Conservation (phyloP, 2,113 vertebrate species). For the Mustelus asterias region DNA sequence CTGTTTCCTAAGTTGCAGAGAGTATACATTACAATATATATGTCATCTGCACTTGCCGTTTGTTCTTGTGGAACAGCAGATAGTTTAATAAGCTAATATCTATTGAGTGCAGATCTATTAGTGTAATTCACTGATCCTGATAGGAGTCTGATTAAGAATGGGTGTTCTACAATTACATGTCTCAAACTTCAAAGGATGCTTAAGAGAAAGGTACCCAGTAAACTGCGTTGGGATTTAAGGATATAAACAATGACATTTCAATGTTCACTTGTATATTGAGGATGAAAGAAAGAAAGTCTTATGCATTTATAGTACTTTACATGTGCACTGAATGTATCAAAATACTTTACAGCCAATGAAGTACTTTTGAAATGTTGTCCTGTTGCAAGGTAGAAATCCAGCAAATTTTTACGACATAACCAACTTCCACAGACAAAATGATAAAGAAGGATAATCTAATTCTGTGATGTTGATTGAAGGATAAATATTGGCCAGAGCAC, state of each 20-base stretch:
- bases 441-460: too few relatives aligned
- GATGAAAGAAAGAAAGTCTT: too few relatives aligned
- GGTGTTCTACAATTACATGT: not conserved
- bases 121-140: not conserved
- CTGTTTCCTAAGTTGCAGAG: not conserved
- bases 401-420: too few relatives aligned
- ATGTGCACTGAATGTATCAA: too few relatives aligned
- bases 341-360: too few relatives aligned
- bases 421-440: too few relatives aligned
- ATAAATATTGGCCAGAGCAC: too few relatives aligned
- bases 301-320: too few relatives aligned
- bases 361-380: too few relatives aligned
- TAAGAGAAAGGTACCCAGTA: not conserved
- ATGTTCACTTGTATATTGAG: not conserved
- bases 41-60: not conserved
- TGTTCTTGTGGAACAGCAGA: not conserved
- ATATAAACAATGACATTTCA: not conserved
- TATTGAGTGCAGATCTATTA: not conserved
- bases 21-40: not conserved
- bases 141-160: not conserved
- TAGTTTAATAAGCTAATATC: not conserved
- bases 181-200: not conserved
- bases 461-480: too few relatives aligned
- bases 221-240: not conserved
- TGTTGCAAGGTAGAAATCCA: too few relatives aligned